phyloP scores from a whole-genome alignment of 2,797 vertebrate genomes.

The Oreochromis grahami region DNA sequence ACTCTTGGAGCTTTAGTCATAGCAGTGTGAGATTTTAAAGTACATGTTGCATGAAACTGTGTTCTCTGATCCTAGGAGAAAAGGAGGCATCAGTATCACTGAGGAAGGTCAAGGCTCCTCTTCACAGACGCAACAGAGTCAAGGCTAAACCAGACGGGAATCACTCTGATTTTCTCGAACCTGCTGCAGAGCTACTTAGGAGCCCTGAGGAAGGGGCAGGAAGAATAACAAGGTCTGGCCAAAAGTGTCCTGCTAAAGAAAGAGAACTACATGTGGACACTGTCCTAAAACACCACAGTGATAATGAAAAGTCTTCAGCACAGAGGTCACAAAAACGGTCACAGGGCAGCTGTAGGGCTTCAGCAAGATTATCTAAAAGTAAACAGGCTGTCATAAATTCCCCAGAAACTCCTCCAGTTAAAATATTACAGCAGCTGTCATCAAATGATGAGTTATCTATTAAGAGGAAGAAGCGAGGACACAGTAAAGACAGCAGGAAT shows the following conservation, averaged over 20 bases:
- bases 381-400: not conserved
- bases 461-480: not conserved
- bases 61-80: constrained; percentile 18
- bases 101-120: constrained; percentile 36
- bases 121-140: not conserved
- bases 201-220: not conserved
- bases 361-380: not conserved
- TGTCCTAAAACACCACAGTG: not conserved
- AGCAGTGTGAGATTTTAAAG: not conserved
- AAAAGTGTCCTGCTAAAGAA: not conserved
- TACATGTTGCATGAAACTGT: not conserved
- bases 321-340: not conserved
- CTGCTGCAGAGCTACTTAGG: not conserved
- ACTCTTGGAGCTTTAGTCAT: not conserved
- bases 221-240: not conserved
- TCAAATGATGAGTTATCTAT: not conserved
- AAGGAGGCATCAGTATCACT: not conserved
- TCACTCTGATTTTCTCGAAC: not conserved
- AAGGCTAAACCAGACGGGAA: not conserved
- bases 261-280: not conserved
- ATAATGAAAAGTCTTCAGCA: not conserved
- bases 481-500: not conserved
- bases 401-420: not conserved
- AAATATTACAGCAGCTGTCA: not conserved
- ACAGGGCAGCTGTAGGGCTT: not conserved